Base-by-base conservation (phyloP, 1,140 invertebrate species). In the Drosophila kanapiae region DNA sequence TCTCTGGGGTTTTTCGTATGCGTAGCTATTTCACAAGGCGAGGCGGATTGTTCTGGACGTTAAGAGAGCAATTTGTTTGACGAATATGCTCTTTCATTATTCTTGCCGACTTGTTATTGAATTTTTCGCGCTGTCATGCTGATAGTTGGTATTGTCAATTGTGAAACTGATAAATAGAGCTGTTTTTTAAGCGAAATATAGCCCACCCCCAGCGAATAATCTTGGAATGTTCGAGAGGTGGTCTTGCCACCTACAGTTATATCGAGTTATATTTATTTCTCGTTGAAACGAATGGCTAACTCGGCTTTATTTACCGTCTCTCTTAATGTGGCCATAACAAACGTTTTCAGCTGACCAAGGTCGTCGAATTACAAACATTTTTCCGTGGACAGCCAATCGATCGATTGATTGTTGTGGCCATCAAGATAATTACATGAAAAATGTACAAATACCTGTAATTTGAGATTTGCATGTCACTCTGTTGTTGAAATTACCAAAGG, bases 111-210 rank as follows among this genome's bases (percentile, higher is more conserved):
- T 60, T 77, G 63, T 43, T 77, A 60, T 60, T 60, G 63, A n/a
- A 48, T 31, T 14, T 69, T 77, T 38, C 29, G 56, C 62, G 3
- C 1, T 18, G 43, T 77, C 75, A 77, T 77, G 75, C 48, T 77
- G 74, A 77, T 77, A 68, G 74, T 60, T 77, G 42, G 5, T 67
- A 68, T 77, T 58, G 9, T 33, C n/a, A 40, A 48, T 76, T 68
- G 54, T 54, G 53, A 75, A 77, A 76, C 47, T 76, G 75, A 77
- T 77, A 77, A 69, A 57, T 53, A 29, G 42, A 37, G 49, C 29
- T 31, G 8, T 49, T 53, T 45, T 60, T 33, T 8, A 9, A 16
- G 16, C 16, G 23, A 23, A 23, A 37, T 54, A 14, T 16, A 71
- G 4, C 43, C 43, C 31, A 57, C 71, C 60, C 45, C 45, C 37